A percentile compares a stretch with the other conserved stretches of the same genome.
Evolutionary conservation across 2,888 invertebrate species (phyloP).

Genomic region (Oligia fasciuncula): DNA sequence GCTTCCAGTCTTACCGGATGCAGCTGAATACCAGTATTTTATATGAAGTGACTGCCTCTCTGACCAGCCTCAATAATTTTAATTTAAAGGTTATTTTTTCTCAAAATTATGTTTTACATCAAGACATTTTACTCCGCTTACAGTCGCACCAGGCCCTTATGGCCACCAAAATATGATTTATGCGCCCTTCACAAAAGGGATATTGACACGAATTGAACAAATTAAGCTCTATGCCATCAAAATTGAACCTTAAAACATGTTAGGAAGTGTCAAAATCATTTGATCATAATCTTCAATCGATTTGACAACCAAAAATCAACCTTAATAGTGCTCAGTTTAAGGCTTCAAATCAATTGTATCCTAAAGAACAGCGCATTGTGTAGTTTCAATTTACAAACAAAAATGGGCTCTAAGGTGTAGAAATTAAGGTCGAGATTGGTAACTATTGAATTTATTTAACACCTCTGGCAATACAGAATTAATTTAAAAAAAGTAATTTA

Average conservation of each 20-base stretch:
- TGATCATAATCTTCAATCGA: neutral
- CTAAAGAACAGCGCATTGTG: neutral
- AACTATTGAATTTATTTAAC: neutral
- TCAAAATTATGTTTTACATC: neutral
- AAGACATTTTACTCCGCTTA: constrained; percentile 13
- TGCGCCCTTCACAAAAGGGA: constrained; percentile 36
- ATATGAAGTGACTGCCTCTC: neutral
- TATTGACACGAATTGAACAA: constrained; percentile 35
- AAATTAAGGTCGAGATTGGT: neutral
- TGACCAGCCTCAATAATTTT: neutral
- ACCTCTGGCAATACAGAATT: constrained; percentile 5
- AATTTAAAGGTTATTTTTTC: neutral
- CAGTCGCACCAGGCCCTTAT: constrained; percentile 42
- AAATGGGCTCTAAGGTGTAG: fast-evolving
- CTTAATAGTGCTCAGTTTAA: neutral
- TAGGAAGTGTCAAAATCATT: constrained; percentile 17
- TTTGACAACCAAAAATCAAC: constrained; percentile 13
- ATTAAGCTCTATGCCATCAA: neutral
- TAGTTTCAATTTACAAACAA: neutral
- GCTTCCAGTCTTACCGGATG: neutral
- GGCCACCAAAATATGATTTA: constrained; percentile 51
- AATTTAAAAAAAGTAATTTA: too few species aligned
- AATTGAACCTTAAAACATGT: constrained; percentile 4
- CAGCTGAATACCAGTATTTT: neutral
- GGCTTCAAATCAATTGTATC: neutral